phyloP scores from a whole-genome alignment of 1,140 invertebrate genomes.

The Euwallacea fornicatus region DNA sequence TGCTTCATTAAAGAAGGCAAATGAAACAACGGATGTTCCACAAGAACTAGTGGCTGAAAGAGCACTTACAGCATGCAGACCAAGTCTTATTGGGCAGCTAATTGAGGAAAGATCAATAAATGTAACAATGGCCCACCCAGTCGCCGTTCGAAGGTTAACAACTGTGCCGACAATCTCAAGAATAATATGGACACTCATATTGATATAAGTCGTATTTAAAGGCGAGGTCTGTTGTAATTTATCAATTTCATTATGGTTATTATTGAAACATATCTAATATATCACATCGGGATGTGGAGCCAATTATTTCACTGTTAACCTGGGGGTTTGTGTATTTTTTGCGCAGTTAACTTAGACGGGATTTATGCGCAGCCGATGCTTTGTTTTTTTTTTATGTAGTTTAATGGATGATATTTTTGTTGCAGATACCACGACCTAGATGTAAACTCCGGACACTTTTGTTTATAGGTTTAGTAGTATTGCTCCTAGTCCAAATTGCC shows the following conservation, averaged over 20 bases:
- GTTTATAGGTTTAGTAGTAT: conserved; percentile 41
- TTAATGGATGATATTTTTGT: neutral
- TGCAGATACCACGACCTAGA: conserved; percentile 45
- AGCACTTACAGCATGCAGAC: neutral
- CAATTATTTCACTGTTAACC: too few species aligned
- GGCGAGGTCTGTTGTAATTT: conserved; percentile 11
- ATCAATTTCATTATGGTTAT: too few species aligned
- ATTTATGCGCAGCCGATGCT: too few species aligned
- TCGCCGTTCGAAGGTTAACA: conserved; percentile 20
- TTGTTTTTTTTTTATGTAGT: too few species aligned
- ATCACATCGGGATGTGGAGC: too few species aligned
- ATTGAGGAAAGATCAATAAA: conserved; percentile 28
- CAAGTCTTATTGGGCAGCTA: neutral
- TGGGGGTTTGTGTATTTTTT: too few species aligned
- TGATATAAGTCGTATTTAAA: conserved; percentile 8
- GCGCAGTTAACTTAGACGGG: too few species aligned
- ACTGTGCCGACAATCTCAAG: conserved; percentile 11
- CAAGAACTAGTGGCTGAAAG: neutral
- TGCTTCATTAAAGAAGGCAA: neutral
- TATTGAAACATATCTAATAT: too few species aligned
- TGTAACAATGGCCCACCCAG: conserved; percentile 25
- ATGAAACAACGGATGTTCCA: neutral
- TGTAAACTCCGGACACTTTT: conserved; percentile 45
- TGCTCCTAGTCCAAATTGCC: conserved; percentile 43
- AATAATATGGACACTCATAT: conserved; percentile 14